Conservation (phyloP, 2,113 vertebrate species). For the Scophthalmus maximus region DNA sequence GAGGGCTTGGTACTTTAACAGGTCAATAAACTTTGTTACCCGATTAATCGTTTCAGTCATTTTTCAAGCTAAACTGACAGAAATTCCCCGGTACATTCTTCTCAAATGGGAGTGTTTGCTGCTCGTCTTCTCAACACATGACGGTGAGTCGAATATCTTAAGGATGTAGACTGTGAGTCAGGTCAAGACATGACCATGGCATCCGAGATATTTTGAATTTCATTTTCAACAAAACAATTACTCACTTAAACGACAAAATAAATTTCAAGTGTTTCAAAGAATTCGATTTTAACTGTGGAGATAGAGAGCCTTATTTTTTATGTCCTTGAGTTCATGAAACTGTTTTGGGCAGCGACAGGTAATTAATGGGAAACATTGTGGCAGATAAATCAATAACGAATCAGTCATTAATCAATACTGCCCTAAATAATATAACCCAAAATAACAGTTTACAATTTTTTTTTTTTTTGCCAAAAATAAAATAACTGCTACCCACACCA, state of each 20-base stretch:
- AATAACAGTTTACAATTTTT: too few relatives aligned
- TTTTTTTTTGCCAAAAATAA: too few relatives aligned
- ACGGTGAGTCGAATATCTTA: not conserved
- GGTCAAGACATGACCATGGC: not conserved
- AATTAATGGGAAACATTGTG: too few relatives aligned
- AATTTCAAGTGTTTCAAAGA: not conserved
- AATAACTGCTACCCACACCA: too few relatives aligned
- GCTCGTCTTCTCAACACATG: not conserved
- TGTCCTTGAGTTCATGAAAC: too few relatives aligned
- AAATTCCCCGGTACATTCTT: not conserved
- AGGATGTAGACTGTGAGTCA: not conserved
- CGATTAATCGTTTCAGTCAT: not conserved
- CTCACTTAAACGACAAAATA: not conserved
- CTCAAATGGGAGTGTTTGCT: too few relatives aligned
- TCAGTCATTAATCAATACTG: too few relatives aligned
- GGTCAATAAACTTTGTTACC: too few relatives aligned
- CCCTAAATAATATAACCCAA: too few relatives aligned
- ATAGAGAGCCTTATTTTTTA: too few relatives aligned
- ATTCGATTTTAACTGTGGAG: not conserved
- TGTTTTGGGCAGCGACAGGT: too few relatives aligned
- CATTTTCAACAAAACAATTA: not conserved
- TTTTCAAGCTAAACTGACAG: not conserved
- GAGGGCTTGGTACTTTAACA: not conserved
- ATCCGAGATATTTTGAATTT: not conserved
- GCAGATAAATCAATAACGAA: too few relatives aligned